Evolutionary conservation across 92 coral and sea anemone genomes (phyloP), one percentile per base, ranked within the genome.

Genomic region (Porites divaricata): DNA sequence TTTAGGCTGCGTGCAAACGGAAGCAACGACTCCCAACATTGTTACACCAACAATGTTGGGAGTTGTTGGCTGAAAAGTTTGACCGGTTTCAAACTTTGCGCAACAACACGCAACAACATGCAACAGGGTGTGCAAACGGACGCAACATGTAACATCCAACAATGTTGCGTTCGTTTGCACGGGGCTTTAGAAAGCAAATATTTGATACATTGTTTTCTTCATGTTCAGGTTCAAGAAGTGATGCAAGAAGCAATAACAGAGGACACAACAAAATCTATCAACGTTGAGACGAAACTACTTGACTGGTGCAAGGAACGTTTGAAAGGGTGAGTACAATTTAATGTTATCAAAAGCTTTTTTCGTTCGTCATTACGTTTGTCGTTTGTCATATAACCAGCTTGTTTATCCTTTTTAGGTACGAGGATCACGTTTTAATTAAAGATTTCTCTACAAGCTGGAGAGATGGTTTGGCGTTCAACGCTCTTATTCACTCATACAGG

Each of bases 391-490:
- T 35, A 35, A 35, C 45, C 45, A 35, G 45, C 45, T 35, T 35
- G 45, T 4, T 35, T 35, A 35, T 35, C 45, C 45, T 4, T 76
- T 49, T 53, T 57, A 85, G 98, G 68, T 92, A 93, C 67, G 95
- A 91, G n/a, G 83, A 81, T 20, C 64, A 64, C 56, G 87, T 93
- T 25, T 88, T 83, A 61, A 86, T 97, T 63, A 58, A 84, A 20
- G 99, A 97, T 56, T 95, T 97, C 76, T 75, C 98, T 15, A 83
- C 84, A 56, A 97, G 99, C 66, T 97, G 99, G 99, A 88, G 91
- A 64, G 89, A 97, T 80, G 99, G 99, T 8, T 70, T 92, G 88
- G 99, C 98, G 1, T 97, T 97, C 82, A 89, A 90, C 61, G 98
- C 94, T 51, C 80, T 97, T 19, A 80, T 97, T 7, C 96, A 92